phyloP scores from a whole-genome alignment of 1,140 invertebrate species.

The Gryon sp. region DNA sequence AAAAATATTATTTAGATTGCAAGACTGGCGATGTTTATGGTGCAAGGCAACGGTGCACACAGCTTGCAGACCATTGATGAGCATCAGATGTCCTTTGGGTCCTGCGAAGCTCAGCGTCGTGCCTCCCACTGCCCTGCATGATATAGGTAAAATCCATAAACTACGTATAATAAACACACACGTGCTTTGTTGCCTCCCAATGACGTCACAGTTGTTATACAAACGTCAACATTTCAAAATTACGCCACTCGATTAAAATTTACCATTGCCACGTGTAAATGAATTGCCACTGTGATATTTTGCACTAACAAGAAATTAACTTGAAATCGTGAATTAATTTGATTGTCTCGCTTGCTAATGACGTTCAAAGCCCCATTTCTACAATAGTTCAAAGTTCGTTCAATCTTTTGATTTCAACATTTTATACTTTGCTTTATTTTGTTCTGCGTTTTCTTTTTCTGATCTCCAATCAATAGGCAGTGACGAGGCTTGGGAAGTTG shows the following conservation, averaged over 20 bases:
- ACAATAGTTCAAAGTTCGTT: neutral
- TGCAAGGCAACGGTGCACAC: constrained; percentile 95
- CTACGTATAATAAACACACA: no score
- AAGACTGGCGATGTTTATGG: constrained; percentile 98
- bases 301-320: no score
- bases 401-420: no score
- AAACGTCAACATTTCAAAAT: no score
- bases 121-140: constrained; percentile 94
- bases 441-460: no score
- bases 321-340: no score
- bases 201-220: constrained; percentile 35
- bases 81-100: constrained; percentile 89
- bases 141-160: constrained; percentile 84
- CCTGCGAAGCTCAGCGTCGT: constrained; percentile 94
- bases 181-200: neutral
- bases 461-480: constrained; percentile 74
- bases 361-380: no score
- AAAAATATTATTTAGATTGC: constrained; percentile 82
- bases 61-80: constrained; percentile 88
- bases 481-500: constrained; percentile 95
- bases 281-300: no score
- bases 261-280: no score
- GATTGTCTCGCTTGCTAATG: constrained; percentile 2
- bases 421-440: no score
- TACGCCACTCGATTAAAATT: no score